A percentile compares a stretch with the other conserved stretches of the same genome.
phyloP scores from a whole-genome alignment of 1,140 invertebrate genomes.

The Subanguina moxae region DNA sequence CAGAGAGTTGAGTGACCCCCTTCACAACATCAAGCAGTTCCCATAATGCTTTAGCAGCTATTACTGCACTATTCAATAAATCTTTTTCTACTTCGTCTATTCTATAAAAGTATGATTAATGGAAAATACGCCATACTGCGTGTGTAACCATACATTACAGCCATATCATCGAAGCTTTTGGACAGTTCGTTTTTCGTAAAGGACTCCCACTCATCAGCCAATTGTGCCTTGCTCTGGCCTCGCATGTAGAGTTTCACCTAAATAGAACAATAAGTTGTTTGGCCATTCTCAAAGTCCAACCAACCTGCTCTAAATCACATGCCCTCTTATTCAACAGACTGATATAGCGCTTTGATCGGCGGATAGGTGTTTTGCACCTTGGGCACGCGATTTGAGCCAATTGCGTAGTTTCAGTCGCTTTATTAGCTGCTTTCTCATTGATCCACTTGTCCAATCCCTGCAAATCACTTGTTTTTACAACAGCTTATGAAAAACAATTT shows the following conservation, averaged over 20 bases:
- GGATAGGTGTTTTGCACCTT: constrained; percentile 15
- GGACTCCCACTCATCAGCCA: no score
- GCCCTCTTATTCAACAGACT: constrained; percentile 24
- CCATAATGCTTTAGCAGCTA: no score
- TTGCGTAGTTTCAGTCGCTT: background rate
- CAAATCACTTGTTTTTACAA: background rate
- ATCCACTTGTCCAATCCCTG: background rate
- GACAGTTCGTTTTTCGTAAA: no score
- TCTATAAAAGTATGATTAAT: background rate
- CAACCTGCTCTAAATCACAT: constrained; percentile 21
- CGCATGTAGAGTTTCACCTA: no score
- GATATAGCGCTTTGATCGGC: constrained; percentile 26
- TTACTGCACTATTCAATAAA: no score
- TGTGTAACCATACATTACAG: no score
- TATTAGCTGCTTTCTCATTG: background rate
- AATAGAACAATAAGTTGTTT: no score
- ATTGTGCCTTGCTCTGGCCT: no score
- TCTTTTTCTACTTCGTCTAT: background rate
- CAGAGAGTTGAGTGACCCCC: background rate
- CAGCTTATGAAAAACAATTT: background rate
- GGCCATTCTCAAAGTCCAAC: no score
- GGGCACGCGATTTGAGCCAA: constrained; percentile 17
- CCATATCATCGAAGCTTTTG: no score
- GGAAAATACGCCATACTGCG: background rate
- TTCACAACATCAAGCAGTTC: background rate